Evolutionary conservation across 2,888 invertebrate species (phyloP), one percentile per base, ranked within the genome.

Genomic region (Trachelus iudaicus): DNA sequence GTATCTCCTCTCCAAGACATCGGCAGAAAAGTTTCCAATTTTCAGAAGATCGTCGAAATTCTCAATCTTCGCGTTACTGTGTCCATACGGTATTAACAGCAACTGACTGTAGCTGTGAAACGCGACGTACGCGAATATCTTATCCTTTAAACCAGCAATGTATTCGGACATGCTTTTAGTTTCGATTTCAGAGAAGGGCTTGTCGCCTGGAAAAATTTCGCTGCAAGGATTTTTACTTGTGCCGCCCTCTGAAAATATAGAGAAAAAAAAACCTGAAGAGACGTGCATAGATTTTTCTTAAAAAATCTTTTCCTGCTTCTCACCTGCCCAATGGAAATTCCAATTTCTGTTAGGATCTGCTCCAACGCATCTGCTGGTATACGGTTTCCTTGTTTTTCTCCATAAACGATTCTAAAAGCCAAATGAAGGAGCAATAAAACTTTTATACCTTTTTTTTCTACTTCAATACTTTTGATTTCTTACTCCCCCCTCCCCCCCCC

Each of bases 301-400:
- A 35, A 40, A 56, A 23, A 23, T 23, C 9, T 23, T 1, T 56
- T 23, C 56, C 56, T 56, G 13, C 37, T 71, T 33, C 79, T 81
- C 78, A 93, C 93, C 92, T 89, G 93, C 94, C 94, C 94, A 94
- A 83, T 94, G 93, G 75, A 93, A 93, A 81, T 93, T 94, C 94
- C 94, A 95, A 87, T 95, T 95, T 80, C 94, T 93, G 79, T 94
- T 93, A 6, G 94, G 92, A 91, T 95, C 95, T 35, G 94, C 94
- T 23, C 95, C 95, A 71, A 91, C 90, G 75, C 93, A 93, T 12
- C n/a, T 2, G 3, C 81, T 78, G 6, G 86, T 80, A 0, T 91
- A 89, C 1, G 92, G 93, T 75, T 92, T 91, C 75, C 95, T 92
- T 9, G 95, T 95, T 86, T 95, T 95, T 33, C 94, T 89, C 95